Evolutionary conservation across 2,797 vertebrate species (phyloP), one percentile per base, ranked within the genome.

Genomic region (Anniella stebbinsi): DNA sequence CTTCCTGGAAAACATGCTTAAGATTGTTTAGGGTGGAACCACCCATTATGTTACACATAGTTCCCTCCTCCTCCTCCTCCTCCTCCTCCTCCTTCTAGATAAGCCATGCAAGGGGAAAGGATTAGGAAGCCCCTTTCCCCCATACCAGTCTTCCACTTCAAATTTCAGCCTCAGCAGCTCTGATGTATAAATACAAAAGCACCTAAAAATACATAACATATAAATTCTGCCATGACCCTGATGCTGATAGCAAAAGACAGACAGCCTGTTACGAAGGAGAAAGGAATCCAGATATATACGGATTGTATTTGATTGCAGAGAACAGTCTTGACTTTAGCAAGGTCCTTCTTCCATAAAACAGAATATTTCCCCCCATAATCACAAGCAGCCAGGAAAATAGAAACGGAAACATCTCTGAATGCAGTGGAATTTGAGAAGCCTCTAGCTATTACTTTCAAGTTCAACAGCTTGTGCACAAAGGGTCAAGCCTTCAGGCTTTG

Each of bases 381-480:
- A 87, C 54, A 87, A 91, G 8, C 33, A 87, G 63, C 41, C 41
- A 75, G 83, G 12, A 11, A 81, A 63, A 66, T 7, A 30, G 33
- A 51, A 82, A 60, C 25, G 13, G 48, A 80, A n/a, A n/a, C 23
- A 33, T 84, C 54, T 57, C 30, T 63, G 67, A 60, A 51, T 63
- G 48, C 38, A 30, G 18, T 4, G 51, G 21, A 84, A 73, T 18
- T 13, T 33, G 28, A 88, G 33, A 84, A 81, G 38, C 38, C 84
- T 36, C 48, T 30, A 30, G 48, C 87, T 77, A 45, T 45, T 77
- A 33, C 67, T 88, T 85, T 84, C 67, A 84, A 82, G 18, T 54
- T 67, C 48, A 45, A 28, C 54, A 45, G 33, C 3, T 60, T 36
- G 51, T 63, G 45, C n/a, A 21, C 30, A 41, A 77, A 70, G 84